phyloP scores from a whole-genome alignment of 2,888 invertebrate genomes.

The Stenodera caucasica region DNA sequence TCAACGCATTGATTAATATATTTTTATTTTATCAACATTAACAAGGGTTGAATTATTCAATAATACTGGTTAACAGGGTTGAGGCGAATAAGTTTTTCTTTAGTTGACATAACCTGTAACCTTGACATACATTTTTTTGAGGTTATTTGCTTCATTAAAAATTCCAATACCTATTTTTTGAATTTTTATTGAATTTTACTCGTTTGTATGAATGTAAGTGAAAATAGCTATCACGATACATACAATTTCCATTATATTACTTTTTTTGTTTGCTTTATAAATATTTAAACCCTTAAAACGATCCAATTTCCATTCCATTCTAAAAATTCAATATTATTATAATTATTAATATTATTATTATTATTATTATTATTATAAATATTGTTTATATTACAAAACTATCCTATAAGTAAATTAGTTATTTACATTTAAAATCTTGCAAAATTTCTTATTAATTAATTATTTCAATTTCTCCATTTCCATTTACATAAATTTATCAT shows the following conservation, averaged over 20 bases:
- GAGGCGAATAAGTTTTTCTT: no score
- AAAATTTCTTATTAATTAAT: neutral
- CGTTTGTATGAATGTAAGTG: slow-evolving; percentile 46
- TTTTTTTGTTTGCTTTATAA: no score
- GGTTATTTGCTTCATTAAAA: no score
- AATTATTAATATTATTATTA: slow-evolving; percentile 8
- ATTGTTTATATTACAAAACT: slow-evolving; percentile 43
- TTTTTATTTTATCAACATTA: no score
- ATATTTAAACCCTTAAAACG: slow-evolving; percentile 38
- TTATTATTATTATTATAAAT: slow-evolving; percentile 18
- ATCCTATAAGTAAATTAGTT: slow-evolving; percentile 40
- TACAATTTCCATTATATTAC: slow-evolving; percentile 36
- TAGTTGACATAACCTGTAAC: no score
- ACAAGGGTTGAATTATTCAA: no score
- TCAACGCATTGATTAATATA: no score
- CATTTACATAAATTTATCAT: slow-evolving; percentile 8
- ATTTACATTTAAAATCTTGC: slow-evolving; percentile 27
- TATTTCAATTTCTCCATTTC: neutral
- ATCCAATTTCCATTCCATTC: slow-evolving; percentile 24
- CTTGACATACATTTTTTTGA: no score
- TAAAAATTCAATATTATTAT: neutral
- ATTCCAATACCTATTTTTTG: no score
- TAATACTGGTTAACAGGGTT: no score
- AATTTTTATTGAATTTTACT: slow-evolving; percentile 35
- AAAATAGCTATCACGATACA: slow-evolving; percentile 50